These are phyloP conservation scores for Anastrepha ludens DNA, from an alignment of 1,140 invertebrate genomes.

Conservation along the genomic window DNA sequence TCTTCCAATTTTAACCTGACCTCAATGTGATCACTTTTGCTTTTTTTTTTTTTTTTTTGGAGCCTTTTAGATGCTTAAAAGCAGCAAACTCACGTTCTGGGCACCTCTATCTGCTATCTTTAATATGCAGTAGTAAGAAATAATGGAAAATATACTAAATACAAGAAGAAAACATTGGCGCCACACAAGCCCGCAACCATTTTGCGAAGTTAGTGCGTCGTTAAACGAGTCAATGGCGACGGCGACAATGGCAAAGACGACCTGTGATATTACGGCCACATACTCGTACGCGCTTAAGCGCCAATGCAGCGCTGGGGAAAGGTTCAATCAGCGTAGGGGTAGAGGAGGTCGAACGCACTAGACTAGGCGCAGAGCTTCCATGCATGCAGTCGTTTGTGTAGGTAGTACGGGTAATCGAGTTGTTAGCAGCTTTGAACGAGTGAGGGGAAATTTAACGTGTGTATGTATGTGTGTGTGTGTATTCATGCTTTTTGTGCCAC, in stretches of 20 bases:
- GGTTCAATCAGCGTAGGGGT: not conserved
- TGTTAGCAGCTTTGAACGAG: conserved; percentile 22
- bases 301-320: conserved; percentile 23
- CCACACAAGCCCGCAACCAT: conserved; percentile 46
- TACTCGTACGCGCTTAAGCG: not conserved
- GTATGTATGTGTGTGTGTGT: not conserved
- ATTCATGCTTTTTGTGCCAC: conserved; percentile 8
- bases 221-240: conserved; percentile 35
- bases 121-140: conserved; percentile 25
- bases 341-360: not conserved
- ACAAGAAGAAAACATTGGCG: conserved; percentile 43
- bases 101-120: not conserved
- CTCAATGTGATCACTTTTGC: not conserved
- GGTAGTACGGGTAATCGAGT: conserved; percentile 44
- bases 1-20: not conserved
- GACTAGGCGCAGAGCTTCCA: not conserved
- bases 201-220: conserved; percentile 41
- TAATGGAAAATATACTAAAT: not conserved
- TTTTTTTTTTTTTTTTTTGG: not conserved
- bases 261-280: conserved; percentile 30
- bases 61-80: not conserved
- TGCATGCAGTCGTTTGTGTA: not conserved
- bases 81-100: not conserved
- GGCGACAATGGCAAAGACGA: conserved; percentile 40
- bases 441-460: not conserved